Evolutionary conservation across 2,888 invertebrate species (phyloP).

Genomic region (Rotaria sp.): DNA sequence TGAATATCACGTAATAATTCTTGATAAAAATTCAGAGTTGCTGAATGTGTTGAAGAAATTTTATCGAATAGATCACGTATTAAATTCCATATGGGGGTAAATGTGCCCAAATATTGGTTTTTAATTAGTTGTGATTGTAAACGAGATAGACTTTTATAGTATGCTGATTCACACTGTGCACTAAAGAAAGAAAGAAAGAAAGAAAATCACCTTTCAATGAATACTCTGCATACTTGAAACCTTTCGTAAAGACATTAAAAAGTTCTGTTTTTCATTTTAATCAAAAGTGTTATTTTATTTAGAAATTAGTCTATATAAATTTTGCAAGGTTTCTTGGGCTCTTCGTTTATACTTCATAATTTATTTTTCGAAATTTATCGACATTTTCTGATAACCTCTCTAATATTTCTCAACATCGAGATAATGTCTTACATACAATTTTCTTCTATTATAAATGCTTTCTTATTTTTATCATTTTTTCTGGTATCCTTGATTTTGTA

Average conservation of each 20-base stretch:
- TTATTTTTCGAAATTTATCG: no score
- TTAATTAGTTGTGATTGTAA: slow-evolving; percentile 29
- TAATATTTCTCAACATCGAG: neutral
- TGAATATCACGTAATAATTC: slow-evolving; percentile 36
- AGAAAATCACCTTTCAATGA: neutral
- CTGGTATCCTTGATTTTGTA: neutral
- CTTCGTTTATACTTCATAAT: no score
- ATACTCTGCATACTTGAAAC: no score
- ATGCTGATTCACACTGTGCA: slow-evolving; percentile 21
- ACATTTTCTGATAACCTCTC: no score
- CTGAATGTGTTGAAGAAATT: slow-evolving; percentile 16
- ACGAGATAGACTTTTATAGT: slow-evolving; percentile 27
- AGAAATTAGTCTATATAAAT: no score
- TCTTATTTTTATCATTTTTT: neutral
- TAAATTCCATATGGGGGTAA: slow-evolving; percentile 35
- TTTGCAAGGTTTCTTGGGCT: no score
- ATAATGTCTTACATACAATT: no score
- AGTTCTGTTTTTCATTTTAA: no score
- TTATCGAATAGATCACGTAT: slow-evolving; percentile 32
- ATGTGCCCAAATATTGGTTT: slow-evolving; percentile 33
- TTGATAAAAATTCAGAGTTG: slow-evolving; percentile 12
- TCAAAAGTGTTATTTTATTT: no score
- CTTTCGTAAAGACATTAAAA: no score
- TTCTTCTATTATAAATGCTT: no score
- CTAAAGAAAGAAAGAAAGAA: neutral